Evolutionary conservation across 2,888 invertebrate species (phyloP), one percentile per base, ranked within the genome.

Genomic region (Embidobia sp.): DNA sequence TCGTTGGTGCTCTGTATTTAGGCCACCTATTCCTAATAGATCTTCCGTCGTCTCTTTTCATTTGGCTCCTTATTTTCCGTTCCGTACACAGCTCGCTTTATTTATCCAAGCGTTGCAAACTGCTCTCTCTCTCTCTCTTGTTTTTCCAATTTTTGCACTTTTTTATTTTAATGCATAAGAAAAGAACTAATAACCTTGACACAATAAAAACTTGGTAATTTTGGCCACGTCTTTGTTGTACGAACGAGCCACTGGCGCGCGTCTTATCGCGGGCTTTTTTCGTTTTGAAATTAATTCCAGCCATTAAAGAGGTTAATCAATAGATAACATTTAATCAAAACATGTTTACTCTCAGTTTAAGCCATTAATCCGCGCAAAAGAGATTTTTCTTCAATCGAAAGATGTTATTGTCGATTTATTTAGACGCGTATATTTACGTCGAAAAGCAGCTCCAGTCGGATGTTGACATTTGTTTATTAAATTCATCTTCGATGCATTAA

Each of bases 21-120:
- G 77, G 77, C 77, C 77, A 77, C 49, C 61, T 42, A 49, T 48
- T 55, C 55, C 77, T 64, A 70, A 72, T 72, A 72, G 44, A 59
- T 59, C 61, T 49, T 35, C 42, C 35, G 33, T 31, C 44, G 51
- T 29, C 33, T 6, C 57, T 61, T 53, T 74, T 74, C 74, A 67
- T 61, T 53, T 46, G 13, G 18, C 31, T 40, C 37, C 46, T 22
- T 35, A 31, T 44, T 66, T 33, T 53, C 13, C 7, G 8, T 40
- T 37, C 3, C 10, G 13, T 42, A 37, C 35, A 4, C 0, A n/a
- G n/a, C n/a, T 10, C 33, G 13, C 22, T 57, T 37, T 37, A 13
- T 57, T 51, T 35, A 31, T 37, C 37, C 19, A 33, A 44, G 33
- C 19, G 0, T 15, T 15, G 13, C 26, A 11, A 37, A n/a, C 42